These are phyloP conservation scores for Saccopteryx leptura DNA, from an alignment of 2,113 vertebrate genomes.

Conservation along the genomic window DNA sequence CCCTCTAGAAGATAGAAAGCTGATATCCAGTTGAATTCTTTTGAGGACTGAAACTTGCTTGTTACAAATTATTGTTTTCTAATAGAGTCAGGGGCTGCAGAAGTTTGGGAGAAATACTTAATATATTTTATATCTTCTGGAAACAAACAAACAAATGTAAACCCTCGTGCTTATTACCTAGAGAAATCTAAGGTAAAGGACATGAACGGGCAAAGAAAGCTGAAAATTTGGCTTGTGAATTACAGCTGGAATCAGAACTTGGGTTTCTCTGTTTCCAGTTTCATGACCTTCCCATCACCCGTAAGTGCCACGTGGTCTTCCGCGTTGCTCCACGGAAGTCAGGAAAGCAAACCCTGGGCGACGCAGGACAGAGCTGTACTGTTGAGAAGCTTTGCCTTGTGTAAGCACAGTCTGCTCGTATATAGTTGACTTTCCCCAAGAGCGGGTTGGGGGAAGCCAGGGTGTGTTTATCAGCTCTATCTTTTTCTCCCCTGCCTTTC, in stretches of 20 bases:
- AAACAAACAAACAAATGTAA: background rate
- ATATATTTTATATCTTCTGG: background rate
- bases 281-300: background rate
- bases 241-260: background rate
- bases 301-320: background rate
- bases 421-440: slow-evolving; percentile 43
- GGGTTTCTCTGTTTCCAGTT: background rate
- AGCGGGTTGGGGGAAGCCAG: slow-evolving; percentile 3
- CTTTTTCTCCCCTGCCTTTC: slow-evolving; percentile 28
- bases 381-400: background rate
- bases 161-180: no score
- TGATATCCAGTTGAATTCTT: background rate
- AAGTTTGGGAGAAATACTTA: slow-evolving; percentile 3
- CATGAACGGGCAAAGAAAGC: background rate
- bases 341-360: background rate
- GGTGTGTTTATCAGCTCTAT: slow-evolving; percentile 73
- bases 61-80: background rate
- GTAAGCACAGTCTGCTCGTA: background rate
- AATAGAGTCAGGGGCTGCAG: background rate
- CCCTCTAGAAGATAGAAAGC: background rate
- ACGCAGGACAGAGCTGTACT: background rate
- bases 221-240: background rate
- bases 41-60: background rate
- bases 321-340: background rate
- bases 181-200: background rate